Percentiles rank a stretch among this genome's conserved stretches.
phyloP scores from a whole-genome alignment of 2,113 vertebrate genomes.

The Albula glossodonta region DNA sequence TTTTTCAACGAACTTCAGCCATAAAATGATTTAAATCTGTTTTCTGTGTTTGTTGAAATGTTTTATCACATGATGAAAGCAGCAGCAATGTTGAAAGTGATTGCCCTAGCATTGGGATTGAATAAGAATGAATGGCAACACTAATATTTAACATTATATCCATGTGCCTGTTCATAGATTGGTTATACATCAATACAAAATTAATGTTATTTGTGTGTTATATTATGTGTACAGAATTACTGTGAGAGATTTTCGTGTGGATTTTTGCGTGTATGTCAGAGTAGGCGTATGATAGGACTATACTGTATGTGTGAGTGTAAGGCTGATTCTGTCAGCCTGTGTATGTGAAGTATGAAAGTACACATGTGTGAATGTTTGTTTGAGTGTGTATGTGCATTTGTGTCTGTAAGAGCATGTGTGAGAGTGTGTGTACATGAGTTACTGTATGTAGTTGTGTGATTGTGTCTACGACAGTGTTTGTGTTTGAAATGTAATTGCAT shows the following conservation, averaged over 20 bases:
- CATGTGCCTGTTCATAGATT: not conserved
- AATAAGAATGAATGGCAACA: not conserved
- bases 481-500: too few species aligned
- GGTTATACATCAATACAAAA: not conserved
- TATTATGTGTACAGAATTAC: not conserved
- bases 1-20: constrained; percentile 1
- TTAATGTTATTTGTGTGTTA: not conserved
- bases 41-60: constrained; percentile 16
- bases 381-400: not conserved
- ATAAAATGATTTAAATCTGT: constrained; percentile 12
- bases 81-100: not conserved
- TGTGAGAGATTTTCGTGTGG: not conserved
- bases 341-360: not conserved
- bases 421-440: not conserved
- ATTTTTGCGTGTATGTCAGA: not conserved
- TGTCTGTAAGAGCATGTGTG: not conserved
- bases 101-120: not conserved
- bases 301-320: not conserved
- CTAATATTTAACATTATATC: not conserved
- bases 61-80: constrained; percentile 9
- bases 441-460: not conserved
- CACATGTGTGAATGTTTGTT: not conserved
- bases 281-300: not conserved
- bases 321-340: not conserved
- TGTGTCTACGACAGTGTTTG: not conserved